Evolutionary conservation across 2,797 vertebrate species (phyloP), one percentile per base, ranked within the genome.

Genomic region (Oreortyx pictus): DNA sequence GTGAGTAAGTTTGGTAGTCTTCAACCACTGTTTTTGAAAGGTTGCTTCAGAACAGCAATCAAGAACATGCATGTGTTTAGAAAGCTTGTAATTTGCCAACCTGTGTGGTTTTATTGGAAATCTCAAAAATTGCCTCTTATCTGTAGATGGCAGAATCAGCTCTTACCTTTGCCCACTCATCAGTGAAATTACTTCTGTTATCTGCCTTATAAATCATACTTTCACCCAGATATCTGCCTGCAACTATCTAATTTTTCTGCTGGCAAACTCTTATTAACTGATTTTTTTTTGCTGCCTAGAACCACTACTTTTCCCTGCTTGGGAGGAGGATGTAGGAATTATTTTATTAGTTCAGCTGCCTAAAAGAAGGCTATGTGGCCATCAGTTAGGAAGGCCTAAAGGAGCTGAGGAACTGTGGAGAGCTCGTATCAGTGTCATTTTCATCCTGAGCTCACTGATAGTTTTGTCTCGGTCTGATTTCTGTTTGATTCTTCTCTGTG

Each of bases 131-230:
- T 31, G 23, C n/a, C 37, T 76, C 76, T 86, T 90, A 79, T 91
- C 86, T 85, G 70, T 62, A 54, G 49, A 59, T 64, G 37, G 37
- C 82, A 90, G 76, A 93, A 78, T 87, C 9, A 6, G 3, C 65
- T 89, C 39, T 89, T 72, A 93, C 64, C 70, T 76, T 8, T 90
- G 44, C 44, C 66, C 57, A 60, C 56, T 90, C 89, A 82, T 75
- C 90, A 89, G 67, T 90, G 86, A 94, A 95, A 97, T 93, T 93
- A 85, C 82, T 95, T 95, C 50, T 64, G 57, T 60, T 88, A 60
- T 89, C 70, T 92, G 47, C 77, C 68, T 85, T 95, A 39, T 86
- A 95, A 89, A 85, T 95, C 8, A 31, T 68, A 75, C 57, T 54
- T 75, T 90, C 66, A 33, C 62, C 65, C 68, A 64, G 49, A 19